Evolutionary conservation across 2,888 invertebrate species (phyloP), one percentile per base, ranked within the genome.

Genomic region (Gonocerus acuteangulatus): DNA sequence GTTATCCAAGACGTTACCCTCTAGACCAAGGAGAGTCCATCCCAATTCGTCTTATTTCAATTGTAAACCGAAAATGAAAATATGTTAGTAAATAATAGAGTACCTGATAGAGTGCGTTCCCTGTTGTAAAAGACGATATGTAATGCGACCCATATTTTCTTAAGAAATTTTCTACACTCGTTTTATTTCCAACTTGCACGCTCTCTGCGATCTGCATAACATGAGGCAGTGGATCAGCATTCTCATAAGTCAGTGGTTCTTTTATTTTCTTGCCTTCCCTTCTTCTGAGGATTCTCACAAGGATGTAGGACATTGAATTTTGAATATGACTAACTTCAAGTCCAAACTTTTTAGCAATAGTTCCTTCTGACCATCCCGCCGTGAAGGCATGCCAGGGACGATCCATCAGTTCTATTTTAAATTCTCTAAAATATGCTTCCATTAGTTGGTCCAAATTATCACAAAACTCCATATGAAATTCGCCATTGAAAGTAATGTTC

Each of bases 401-500:
- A 70, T 90, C 89, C 70, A 91, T 77, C 69, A 84, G 80, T 73
- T 91, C 90, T 72, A 92, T 86, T 66, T 79, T 81, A 71, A 91
- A 91, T 71, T 91, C 89, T 39, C 91, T 82, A 72, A 92, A 92
- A 73, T 92, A 92, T 0, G 91, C 92, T 75, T 92, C 91, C 49
- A 87, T 75, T 54, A 92, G 73, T 70, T 92, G 91, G 67, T 86
- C 82, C 69, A 89, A 76, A 78, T 91, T 90, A 78, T 92, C 92
- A 78, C 91, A 91, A 75, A 92, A 90, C 74, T 91, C 91, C 89
- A 92, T 89, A 74, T 92, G 90, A 75, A 91, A 92, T 74, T 91
- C 91, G 15, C 90, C 90, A 65, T 89, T 85, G 76, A 90, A 89
- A 39, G 87, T 78, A 18, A 81, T 79, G 6, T 63, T 65, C 2